Percentiles rank a stretch among this genome's conserved stretches.
Conservation (phyloP, 1,140 invertebrate species). For the Atta cephalotes region DNA sequence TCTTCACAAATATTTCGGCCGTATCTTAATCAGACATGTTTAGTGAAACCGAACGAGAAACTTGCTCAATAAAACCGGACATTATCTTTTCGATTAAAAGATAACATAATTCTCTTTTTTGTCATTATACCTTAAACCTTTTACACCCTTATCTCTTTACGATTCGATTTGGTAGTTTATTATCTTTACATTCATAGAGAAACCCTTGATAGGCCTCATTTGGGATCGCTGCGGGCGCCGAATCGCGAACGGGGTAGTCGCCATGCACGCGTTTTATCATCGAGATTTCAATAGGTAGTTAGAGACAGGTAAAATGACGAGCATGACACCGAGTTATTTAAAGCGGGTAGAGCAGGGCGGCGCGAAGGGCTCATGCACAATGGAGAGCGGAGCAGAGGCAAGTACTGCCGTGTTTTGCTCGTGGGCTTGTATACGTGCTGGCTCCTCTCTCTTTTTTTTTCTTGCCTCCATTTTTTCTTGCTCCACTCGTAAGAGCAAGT, state of each 20-base stretch:
- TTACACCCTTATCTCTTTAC: background rate
- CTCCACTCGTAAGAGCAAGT: conserved; percentile 37
- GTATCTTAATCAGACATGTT: background rate
- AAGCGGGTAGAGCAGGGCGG: conserved; percentile 31
- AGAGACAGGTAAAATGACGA: conserved; percentile 62
- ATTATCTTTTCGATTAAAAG: conserved; percentile 18
- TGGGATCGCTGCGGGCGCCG: conserved; percentile 2
- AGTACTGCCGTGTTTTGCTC: conserved; percentile 37
- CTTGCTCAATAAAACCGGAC: background rate
- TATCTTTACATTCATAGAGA: conserved; percentile 36
- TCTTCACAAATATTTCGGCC: background rate
- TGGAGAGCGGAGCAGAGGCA: conserved; percentile 12
- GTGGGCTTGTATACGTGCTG: conserved; percentile 1
- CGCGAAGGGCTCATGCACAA: conserved; percentile 27
- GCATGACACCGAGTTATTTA: conserved; percentile 58
- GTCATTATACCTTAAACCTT: background rate
- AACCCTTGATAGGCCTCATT: background rate
- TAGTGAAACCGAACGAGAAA: background rate
- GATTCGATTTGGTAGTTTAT: conserved; percentile 15
- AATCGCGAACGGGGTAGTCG: conserved; percentile 9
- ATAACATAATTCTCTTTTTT: background rate
- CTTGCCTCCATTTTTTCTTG: background rate
- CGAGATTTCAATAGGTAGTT: conserved; percentile 66
- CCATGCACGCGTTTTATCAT: conserved; percentile 41
- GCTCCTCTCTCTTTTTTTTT: conserved; percentile 24